Base-by-base conservation (phyloP, 2,113 vertebrate genomes). In the Periophthalmodon schlosseri region DNA sequence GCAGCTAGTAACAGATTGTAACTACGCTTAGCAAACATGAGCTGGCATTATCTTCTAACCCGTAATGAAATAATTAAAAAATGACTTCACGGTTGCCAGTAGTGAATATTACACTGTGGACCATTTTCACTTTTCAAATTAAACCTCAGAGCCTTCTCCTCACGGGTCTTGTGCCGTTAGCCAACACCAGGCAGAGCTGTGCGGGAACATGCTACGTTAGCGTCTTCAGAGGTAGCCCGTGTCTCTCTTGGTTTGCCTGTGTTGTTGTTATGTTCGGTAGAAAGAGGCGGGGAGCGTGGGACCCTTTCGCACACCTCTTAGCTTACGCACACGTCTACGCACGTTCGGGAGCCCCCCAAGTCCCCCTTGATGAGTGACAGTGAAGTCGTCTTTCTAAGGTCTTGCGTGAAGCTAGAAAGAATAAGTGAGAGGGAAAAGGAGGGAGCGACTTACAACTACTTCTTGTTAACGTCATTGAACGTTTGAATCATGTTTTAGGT, bases 301-400 rank as follows among this genome's bases (percentile, higher is more conserved):
- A n/a, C n/a, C n/a, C n/a, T n/a, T n/a, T n/a, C n/a, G n/a, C n/a
- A n/a, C n/a, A n/a, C n/a, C n/a, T 46, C 49, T 73, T n/a, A n/a
- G n/a, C 72, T 85, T 89, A 85, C 75, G 80, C 77, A 87, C 74
- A 77, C 78, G 52, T 47, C 76, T 79, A 90, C 82, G 80, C 84
- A 90, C 87, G 61, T 14, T 10, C 8, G 82, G 76, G 85, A 80
- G 81, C 75, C 82, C 73, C 74, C 73, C 1, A 10, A 75, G 76
- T 82, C 78, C 63, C 58, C n/a, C 71, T 69, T 9, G 23, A 63
- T 72, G 57, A 79, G 68, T 52, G 81, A 7, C 28, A 3, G 28
- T 3, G 28, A 28, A 61, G 5, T n/a, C 71, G 24, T 14, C 2
- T 10, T 1, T 11, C 34, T n/a, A 12, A 10, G 33, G 8, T 65